These are phyloP conservation scores for Raja brachyura DNA, from an alignment of 2,113 vertebrate genomes.

Conservation along the genomic window DNA sequence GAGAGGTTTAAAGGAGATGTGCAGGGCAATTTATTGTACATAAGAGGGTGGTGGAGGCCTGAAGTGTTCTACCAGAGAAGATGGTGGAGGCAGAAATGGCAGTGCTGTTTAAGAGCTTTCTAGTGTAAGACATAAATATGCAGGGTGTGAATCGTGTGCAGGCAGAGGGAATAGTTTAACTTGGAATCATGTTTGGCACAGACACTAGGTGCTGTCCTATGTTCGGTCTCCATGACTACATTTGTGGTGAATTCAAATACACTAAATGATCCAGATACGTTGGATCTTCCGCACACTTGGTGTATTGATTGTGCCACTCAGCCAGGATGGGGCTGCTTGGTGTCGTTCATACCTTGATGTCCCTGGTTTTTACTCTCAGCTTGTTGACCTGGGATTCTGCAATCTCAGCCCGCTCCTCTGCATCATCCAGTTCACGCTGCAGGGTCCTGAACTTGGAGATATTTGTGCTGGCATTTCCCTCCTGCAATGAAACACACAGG, in stretches of 20 bases:
- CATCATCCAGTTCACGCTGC: constrained; percentile 80
- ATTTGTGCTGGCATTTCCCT: constrained; percentile 77
- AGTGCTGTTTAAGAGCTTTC: no score
- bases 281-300: neutral
- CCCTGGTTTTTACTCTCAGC: constrained; percentile 66
- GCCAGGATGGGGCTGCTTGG: neutral
- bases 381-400: constrained; percentile 81
- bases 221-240: neutral
- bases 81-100: no score
- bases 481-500: constrained; percentile 52
- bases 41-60: no score
- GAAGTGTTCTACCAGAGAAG: no score
- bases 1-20: no score
- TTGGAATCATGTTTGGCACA: no score
- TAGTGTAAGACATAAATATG: no score
- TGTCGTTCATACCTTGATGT: constrained; percentile 58
- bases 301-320: neutral
- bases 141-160: no score
- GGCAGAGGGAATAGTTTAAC: no score
- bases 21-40: no score
- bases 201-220: no score
- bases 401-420: constrained; percentile 76
- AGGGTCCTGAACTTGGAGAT: constrained; percentile 73
- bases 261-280: neutral
- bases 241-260: neutral